Evolutionary conservation across 2,888 invertebrate genomes (phyloP), one percentile per base, ranked within the genome.

Genomic region (Dryadula phaetusa): DNA sequence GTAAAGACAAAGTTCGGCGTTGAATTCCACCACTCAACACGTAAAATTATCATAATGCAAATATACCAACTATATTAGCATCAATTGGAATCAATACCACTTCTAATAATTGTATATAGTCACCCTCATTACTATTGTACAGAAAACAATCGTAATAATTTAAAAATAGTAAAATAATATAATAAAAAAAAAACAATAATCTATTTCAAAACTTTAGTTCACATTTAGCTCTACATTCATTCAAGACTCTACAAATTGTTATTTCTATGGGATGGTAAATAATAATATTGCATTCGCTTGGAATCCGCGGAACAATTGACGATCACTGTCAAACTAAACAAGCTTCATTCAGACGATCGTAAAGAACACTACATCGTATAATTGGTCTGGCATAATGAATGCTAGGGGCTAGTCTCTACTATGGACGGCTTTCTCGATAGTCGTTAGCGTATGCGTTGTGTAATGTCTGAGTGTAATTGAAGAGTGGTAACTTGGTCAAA

Each of bases 351-450:
- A 63, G 56, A 69, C 56, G 56, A 56, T 58, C 47, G 40, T 54
- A 34, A 44, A 68, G 54, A 56, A 64, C 56, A 60, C 64, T 61
- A 52, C 42, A 64, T 58, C 60, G 62, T 65, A 60, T 70, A 71
- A 71, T 69, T 71, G 71, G 69, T 71, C 71, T 70, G 65, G 66
- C 66, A 68, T 66, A 72, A 72, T 72, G 64, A 67, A 70, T 58
- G 66, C 66, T 25, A 49, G 46, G 62, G 69, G 69, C 58, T 34
- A 42, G 61, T 54, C 49, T 49, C 16, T 25, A 58, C 40, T 42
- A 58, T 16, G 16, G 16, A 25, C n/a, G 22, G 20, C 14, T 16
- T 28, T 28, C 25, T 10, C 58, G 42, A 25, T 25, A 58, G 22
- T n/a, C 42, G 42, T 7, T 42, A 42, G 58, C 42, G 42, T 40